Evolutionary conservation across 2,113 vertebrate species (phyloP).

Genomic region (Hippocampus zosterae): DNA sequence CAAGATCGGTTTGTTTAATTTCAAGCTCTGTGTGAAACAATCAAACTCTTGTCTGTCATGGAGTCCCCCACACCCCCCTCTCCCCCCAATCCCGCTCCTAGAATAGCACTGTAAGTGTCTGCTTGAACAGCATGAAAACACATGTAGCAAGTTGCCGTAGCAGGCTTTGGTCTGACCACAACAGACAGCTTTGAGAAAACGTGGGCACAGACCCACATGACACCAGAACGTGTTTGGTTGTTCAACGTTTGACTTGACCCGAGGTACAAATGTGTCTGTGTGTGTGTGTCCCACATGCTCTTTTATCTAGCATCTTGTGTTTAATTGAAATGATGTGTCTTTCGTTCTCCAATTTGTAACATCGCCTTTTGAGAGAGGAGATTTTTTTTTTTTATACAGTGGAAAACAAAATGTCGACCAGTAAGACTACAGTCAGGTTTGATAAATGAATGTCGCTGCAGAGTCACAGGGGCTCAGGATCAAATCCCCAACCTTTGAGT

Average conservation of each 20-base stretch:
- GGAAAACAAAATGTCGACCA: neutral
- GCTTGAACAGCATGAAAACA: conserved; percentile 48
- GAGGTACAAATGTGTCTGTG: neutral
- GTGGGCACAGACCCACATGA: conserved; percentile 25
- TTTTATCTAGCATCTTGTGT: neutral
- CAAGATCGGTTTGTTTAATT: conserved; percentile 53
- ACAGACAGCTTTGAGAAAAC: conserved; percentile 32
- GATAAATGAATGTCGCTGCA: neutral
- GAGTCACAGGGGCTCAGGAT: too few relatives aligned
- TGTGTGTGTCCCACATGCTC: neutral
- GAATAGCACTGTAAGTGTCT: conserved; percentile 47
- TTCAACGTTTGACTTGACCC: conserved; percentile 2
- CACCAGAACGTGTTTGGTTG: conserved; percentile 28
- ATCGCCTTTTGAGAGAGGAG: too few relatives aligned
- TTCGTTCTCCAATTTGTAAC: too few relatives aligned
- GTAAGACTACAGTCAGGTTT: neutral
- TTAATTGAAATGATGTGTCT: neutral
- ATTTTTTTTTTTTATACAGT: too few relatives aligned
- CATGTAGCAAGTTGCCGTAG: conserved; percentile 22
- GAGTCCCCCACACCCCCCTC: neutral
- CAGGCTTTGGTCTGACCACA: conserved; percentile 35
- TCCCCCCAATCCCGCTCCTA: conserved; percentile 24
- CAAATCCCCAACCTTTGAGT: too few relatives aligned
- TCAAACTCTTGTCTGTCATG: conserved; percentile 37
- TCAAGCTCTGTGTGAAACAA: conserved; percentile 41